These are phyloP conservation scores for Torymus auratus DNA, from an alignment of 2,888 invertebrate species.

Conservation along the genomic window DNA sequence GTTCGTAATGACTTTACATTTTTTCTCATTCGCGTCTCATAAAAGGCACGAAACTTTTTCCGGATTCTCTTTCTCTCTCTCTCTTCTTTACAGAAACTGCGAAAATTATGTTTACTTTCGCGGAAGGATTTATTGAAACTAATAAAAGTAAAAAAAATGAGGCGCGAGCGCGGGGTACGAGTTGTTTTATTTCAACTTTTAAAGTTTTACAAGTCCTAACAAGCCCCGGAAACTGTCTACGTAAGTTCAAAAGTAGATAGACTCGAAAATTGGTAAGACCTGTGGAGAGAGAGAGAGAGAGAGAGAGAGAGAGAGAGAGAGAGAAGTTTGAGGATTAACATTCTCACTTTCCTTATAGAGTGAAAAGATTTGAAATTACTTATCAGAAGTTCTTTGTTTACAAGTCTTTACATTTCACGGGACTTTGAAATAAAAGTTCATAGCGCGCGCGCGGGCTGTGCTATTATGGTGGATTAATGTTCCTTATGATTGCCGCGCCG, in stretches of 20 bases:
- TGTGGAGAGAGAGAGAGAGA: too few species aligned
- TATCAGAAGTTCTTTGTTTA: conserved; percentile 27
- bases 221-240: conserved; percentile 36
- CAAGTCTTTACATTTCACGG: not conserved
- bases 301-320: too few species aligned
- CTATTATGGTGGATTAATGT: too few species aligned
- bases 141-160: conserved; percentile 13
- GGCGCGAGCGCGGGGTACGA: too few species aligned
- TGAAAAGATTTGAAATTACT: conserved; percentile 44
- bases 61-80: too few species aligned
- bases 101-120: conserved; percentile 6
- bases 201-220: conserved; percentile 48
- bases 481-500: too few species aligned
- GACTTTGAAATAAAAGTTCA: not conserved
- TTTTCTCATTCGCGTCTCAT: too few species aligned
- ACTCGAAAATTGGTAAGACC: conserved; percentile 43
- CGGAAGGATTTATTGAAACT: too few species aligned
- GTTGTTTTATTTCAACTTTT: conserved; percentile 35
- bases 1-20: too few species aligned
- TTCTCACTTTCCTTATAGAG: conserved; percentile 30
- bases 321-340: conserved; percentile 47
- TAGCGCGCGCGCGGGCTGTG: too few species aligned
- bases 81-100: too few species aligned
- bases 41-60: too few species aligned
- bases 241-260: conserved; percentile 52